Conservation (phyloP, 2,888 invertebrate genomes). For the Choristoneura rosaceana region DNA sequence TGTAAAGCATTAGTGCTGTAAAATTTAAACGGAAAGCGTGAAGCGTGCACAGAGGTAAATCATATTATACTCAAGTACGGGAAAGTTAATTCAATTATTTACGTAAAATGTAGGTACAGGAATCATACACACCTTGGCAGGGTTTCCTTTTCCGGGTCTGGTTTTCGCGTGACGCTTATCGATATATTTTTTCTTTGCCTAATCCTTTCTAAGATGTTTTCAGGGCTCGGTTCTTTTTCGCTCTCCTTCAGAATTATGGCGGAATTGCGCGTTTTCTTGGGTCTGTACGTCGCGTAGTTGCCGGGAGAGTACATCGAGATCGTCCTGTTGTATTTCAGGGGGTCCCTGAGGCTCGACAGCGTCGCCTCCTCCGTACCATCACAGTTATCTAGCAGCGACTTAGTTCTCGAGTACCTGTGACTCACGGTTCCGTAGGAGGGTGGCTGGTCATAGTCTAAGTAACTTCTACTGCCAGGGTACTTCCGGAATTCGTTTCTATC, state of each 20-base stretch:
- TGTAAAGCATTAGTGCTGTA: conserved; percentile 81
- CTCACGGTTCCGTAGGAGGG: conserved; percentile 63
- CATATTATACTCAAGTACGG: conserved; percentile 70
- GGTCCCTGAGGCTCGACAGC: conserved; percentile 66
- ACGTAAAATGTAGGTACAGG: conserved; percentile 70
- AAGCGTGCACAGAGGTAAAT: conserved; percentile 83
- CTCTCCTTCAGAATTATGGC: conserved; percentile 82
- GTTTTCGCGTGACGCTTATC: conserved; percentile 80
- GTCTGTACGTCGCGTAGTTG: conserved; percentile 81
- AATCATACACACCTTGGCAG: conserved; percentile 80
- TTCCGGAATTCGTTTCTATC: conserved; percentile 80
- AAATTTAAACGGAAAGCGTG: conserved; percentile 79
- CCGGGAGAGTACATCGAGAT: conserved; percentile 81
- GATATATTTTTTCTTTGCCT: conserved; percentile 80
- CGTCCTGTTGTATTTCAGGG: conserved; percentile 77
- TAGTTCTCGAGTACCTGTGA: conserved; percentile 76
- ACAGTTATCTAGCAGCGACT: conserved; percentile 75
- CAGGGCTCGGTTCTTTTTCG: conserved; percentile 81
- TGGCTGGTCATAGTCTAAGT: conserved; percentile 76
- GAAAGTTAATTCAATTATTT: conserved; percentile 82
- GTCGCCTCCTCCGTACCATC: conserved; percentile 68
- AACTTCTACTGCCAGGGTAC: conserved; percentile 71
- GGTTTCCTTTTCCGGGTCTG: conserved; percentile 74
- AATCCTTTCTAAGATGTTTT: conserved; percentile 82
- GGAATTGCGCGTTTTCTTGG: conserved; percentile 79